These are phyloP conservation scores for Acromyrmex echinatior DNA, from an alignment of 1,140 invertebrate species.

Conservation along the genomic window DNA sequence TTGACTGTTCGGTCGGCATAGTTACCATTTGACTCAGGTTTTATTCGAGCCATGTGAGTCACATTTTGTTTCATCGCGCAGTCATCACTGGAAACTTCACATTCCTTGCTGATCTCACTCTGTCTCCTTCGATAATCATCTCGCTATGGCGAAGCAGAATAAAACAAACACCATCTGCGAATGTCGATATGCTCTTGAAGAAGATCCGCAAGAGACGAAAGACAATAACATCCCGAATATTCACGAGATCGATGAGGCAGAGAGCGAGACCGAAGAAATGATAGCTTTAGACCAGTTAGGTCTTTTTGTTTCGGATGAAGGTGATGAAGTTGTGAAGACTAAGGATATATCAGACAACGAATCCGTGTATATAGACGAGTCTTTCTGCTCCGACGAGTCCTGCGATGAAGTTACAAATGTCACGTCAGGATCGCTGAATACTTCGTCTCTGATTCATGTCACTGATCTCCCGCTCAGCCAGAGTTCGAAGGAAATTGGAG, in stretches of 20 bases:
- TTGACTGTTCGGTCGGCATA: constrained; percentile 55
- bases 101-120: not conserved
- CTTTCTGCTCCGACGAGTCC: constrained; percentile 76
- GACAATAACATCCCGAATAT: constrained; percentile 55
- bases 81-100: not conserved
- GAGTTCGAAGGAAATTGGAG: not conserved
- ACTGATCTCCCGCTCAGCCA: not conserved
- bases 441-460: not conserved
- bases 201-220: constrained; percentile 15
- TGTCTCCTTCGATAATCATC: not conserved
- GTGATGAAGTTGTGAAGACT: not conserved
- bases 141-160: not conserved
- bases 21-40: constrained; percentile 33
- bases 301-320: not conserved
- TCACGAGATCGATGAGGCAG: constrained; percentile 69
- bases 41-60: not conserved
- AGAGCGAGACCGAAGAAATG: constrained; percentile 60
- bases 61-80: not conserved
- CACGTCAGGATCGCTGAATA: constrained; percentile 60
- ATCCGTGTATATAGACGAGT: constrained; percentile 78
- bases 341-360: constrained; percentile 66
- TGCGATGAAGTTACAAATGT: constrained; percentile 68
- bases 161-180: constrained; percentile 7
- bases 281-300: not conserved
- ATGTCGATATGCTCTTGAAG: constrained; percentile 34